Evolutionary conservation across 2,888 invertebrate genomes (phyloP).

Genomic region (Pseudococcus longispinus): DNA sequence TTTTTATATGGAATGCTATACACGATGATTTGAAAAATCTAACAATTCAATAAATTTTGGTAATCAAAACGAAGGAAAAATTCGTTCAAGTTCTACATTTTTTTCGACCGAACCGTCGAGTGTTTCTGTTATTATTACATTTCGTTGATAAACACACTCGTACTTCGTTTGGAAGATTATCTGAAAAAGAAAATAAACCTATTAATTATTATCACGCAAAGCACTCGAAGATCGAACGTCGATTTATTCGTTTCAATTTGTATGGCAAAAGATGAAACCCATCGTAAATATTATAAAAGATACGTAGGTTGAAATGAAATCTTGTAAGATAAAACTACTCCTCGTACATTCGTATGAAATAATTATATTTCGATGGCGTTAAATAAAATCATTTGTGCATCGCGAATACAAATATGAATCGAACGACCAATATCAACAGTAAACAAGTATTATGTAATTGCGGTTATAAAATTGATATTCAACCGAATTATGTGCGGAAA

Average conservation of each 20-base stretch:
- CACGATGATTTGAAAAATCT: background rate
- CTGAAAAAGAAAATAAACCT: background rate
- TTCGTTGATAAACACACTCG: constrained; percentile 1
- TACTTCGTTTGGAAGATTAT: background rate
- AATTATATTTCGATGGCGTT: background rate
- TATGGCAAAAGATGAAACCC: background rate
- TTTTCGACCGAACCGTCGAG: background rate
- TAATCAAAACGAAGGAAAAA: background rate
- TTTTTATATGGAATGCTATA: background rate
- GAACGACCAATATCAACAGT: background rate
- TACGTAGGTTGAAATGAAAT: background rate
- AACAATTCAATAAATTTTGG: background rate
- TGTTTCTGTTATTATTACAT: background rate
- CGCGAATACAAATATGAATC: background rate
- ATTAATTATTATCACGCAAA: background rate
- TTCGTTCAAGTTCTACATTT: background rate
- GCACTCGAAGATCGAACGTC: background rate
- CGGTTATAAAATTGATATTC: background rate
- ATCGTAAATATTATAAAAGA: background rate
- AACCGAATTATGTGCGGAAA: background rate
- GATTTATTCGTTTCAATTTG: background rate
- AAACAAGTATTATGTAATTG: constrained; percentile 41
- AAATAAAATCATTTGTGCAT: constrained; percentile 21
- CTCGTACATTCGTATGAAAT: background rate
- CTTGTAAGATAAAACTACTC: background rate